Base-by-base conservation (phyloP, 2,888 invertebrate genomes). In the Linnaemya tessellans region DNA sequence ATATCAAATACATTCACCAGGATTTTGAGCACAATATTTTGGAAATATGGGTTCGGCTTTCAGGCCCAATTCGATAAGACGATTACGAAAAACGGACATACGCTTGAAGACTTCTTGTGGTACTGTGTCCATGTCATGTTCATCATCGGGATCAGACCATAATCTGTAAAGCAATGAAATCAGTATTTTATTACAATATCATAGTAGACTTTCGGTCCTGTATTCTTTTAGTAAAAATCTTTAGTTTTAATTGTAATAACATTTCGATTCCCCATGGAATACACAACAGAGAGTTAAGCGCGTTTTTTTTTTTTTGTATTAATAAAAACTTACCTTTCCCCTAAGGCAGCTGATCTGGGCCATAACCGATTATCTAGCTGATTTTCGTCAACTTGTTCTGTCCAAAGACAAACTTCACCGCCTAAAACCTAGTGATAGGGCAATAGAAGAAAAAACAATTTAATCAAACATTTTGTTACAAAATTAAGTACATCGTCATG, bases 351-450 rank as follows among this genome's bases (percentile, higher is more conserved):
- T 4, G 96, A 94, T 83, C 97, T 93, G 49, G 97, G 97, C 97
- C 97, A 97, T 89, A 97, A 93, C 89, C 97, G 94, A 87, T 96
- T 94, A 91, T 97, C 97, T 88, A 97, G 91, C 68, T 96, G 95
- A 73, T 94, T 94, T 89, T 96, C 94, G 84, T 95, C 96, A 54
- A 95, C 94, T 93, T 97, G 97, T 92, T 97, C 97, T 70, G 95
- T 96, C 97, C 97, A 98, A 88, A 97, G 94, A 85, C 97, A 96
- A 18, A 95, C 97, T 90, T 97, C 96, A 1, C 96, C 97, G 0
- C 97, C 97, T 68, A 93, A 88, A 11, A 93, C 90, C 92, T 92
- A 38, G 43, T 4, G 11, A 30, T 30, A n/a, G n/a, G n/a, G 25
- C 11, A 25, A 56, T 35, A 18, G 15, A 38, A 54, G 20, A 56